These are phyloP conservation scores for Zapus hudsonius DNA, from an alignment of 2,113 vertebrate genomes.

Conservation along the genomic window DNA sequence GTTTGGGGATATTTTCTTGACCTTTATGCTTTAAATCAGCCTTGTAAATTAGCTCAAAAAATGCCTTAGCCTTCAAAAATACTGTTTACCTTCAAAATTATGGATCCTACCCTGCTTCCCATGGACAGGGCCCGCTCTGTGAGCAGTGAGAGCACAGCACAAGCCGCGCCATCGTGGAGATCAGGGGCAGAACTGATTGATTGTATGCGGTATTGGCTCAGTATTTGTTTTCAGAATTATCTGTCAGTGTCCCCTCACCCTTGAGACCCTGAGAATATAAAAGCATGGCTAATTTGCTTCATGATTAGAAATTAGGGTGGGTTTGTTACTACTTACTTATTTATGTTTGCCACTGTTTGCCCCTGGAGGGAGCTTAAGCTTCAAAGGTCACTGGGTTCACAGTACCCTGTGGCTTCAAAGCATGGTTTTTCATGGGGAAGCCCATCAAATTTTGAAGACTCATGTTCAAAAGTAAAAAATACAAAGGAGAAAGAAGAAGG, in stretches of 20 bases:
- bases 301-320: background rate
- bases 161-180: no score
- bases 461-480: slow-evolving; percentile 15
- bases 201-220: slow-evolving; percentile 6
- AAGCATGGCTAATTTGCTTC: background rate
- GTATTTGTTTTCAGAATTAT: slow-evolving; percentile 16
- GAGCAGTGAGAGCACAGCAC: slow-evolving; percentile 30
- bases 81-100: slow-evolving; percentile 37
- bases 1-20: slow-evolving; percentile 64
- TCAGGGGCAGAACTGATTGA: slow-evolving; percentile 41
- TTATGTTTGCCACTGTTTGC: background rate
- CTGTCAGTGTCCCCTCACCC: background rate
- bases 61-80: slow-evolving; percentile 50
- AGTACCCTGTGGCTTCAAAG: background rate
- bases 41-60: slow-evolving; percentile 71
- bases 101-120: slow-evolving; percentile 8
- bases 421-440: background rate
- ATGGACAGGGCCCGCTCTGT: background rate
- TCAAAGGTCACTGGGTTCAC: background rate
- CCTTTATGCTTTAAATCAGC: slow-evolving; percentile 68
- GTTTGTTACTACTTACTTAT: slow-evolving; percentile 25
- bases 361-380: background rate
- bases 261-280: background rate
- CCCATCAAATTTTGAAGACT: background rate
- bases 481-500: background rate